These are phyloP conservation scores for Epizoanthus stellaris DNA, from an alignment of 92 coral and sea anemone genomes.

Conservation along the genomic window DNA sequence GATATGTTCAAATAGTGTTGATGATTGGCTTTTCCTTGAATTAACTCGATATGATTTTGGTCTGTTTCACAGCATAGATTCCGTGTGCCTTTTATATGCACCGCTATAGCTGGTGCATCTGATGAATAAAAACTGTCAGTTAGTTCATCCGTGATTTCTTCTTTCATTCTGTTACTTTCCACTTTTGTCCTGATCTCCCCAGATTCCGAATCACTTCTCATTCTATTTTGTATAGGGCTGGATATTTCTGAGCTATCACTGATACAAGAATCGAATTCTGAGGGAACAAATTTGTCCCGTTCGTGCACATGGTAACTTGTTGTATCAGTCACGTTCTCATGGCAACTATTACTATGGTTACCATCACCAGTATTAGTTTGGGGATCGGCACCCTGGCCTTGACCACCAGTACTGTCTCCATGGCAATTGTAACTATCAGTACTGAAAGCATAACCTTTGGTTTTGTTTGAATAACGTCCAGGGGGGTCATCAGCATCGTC, in stretches of 20 bases:
- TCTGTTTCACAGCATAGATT: background rate
- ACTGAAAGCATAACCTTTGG: background rate
- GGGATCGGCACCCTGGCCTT: background rate
- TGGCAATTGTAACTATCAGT: background rate
- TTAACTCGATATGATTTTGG: background rate
- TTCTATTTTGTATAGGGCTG: background rate
- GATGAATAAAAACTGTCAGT: background rate
- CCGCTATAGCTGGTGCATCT: background rate
- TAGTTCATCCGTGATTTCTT: background rate
- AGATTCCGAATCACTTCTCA: background rate
- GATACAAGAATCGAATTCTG: background rate
- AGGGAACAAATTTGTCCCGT: background rate
- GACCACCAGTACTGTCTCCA: background rate
- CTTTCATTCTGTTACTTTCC: background rate
- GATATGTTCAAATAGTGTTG: background rate
- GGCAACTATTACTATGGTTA: conserved; percentile 15
- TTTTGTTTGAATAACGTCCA: background rate
- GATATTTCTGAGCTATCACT: background rate
- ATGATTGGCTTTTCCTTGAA: background rate
- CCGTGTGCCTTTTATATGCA: background rate
- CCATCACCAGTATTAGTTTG: conserved; percentile 17
- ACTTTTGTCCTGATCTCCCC: background rate
- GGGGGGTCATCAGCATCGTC: background rate
- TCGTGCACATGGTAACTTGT: background rate
- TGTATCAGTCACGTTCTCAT: too few species aligned